These are phyloP conservation scores for Erpobdella octoculata DNA, from an alignment of 2,888 invertebrate species.

Conservation along the genomic window DNA sequence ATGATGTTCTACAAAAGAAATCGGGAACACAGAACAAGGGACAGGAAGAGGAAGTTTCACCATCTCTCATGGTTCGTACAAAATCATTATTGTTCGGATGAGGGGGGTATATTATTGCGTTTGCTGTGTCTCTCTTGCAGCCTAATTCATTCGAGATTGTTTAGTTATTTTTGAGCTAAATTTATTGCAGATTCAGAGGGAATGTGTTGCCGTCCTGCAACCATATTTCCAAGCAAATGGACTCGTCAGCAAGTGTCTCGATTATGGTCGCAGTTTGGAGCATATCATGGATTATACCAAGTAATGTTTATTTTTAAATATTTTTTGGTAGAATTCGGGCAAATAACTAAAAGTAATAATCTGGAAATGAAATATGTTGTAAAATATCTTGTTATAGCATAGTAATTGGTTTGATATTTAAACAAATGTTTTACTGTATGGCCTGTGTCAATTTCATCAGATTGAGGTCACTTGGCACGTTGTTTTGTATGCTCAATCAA, in stretches of 20 bases:
- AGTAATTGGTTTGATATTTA: too few relatives aligned
- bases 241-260: conserved; percentile 80
- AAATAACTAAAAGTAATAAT: too few relatives aligned
- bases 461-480: conserved; percentile 83
- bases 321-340: too few relatives aligned
- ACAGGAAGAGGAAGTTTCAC: conserved; percentile 47
- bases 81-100: neutral
- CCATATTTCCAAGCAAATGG: conserved; percentile 71
- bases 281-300: conserved; percentile 95
- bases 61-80: conserved; percentile 53
- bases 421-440: too few relatives aligned
- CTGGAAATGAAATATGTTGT: too few relatives aligned
- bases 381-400: too few relatives aligned
- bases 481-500: conserved; percentile 96
- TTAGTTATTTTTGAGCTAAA: conserved; percentile 6
- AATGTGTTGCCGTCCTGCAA: conserved; percentile 75
- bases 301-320: neutral
- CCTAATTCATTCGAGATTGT: neutral
- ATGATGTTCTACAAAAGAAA: conserved; percentile 38
- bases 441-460: conserved; percentile 53
- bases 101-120: too few relatives aligned
- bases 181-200: conserved; percentile 64
- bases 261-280: conserved; percentile 76
- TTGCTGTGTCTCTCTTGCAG: too few relatives aligned
- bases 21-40: conserved; percentile 29